These are phyloP conservation scores for Siniperca chuatsi DNA, from an alignment of 2,113 vertebrate genomes.

Conservation along the genomic window DNA sequence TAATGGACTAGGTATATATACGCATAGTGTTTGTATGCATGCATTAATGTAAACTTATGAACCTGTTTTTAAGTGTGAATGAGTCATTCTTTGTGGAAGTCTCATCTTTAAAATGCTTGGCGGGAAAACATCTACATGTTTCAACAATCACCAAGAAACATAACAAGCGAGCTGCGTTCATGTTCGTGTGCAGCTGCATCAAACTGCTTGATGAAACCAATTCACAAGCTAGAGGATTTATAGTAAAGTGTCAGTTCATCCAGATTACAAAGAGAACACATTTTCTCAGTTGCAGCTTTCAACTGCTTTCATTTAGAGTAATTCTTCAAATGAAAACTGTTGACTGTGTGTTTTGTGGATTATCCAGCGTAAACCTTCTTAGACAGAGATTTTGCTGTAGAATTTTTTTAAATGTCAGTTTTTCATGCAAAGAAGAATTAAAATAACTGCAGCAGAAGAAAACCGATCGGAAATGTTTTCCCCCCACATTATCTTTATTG, in stretches of 20 bases:
- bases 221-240: background rate
- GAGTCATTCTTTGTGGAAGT: background rate
- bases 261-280: background rate
- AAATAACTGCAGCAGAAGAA: background rate
- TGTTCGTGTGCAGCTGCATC: slow-evolving; percentile 8
- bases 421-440: background rate
- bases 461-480: background rate
- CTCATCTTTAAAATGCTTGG: background rate
- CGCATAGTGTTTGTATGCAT: background rate
- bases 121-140: background rate
- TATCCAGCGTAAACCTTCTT: background rate
- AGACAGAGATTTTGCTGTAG: background rate
- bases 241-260: background rate
- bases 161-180: background rate
- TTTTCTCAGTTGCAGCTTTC: background rate
- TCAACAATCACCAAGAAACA: background rate
- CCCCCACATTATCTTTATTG: background rate
- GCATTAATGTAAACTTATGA: too few relatives aligned
- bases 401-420: background rate
- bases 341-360: background rate
- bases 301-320: background rate
- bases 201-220: background rate
- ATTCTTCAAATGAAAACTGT: background rate
- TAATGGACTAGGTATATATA: background rate
- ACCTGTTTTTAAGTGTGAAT: too few relatives aligned